phyloP scores from a whole-genome alignment of 2,113 vertebrate genomes.

The Chunga burmeisteri region DNA sequence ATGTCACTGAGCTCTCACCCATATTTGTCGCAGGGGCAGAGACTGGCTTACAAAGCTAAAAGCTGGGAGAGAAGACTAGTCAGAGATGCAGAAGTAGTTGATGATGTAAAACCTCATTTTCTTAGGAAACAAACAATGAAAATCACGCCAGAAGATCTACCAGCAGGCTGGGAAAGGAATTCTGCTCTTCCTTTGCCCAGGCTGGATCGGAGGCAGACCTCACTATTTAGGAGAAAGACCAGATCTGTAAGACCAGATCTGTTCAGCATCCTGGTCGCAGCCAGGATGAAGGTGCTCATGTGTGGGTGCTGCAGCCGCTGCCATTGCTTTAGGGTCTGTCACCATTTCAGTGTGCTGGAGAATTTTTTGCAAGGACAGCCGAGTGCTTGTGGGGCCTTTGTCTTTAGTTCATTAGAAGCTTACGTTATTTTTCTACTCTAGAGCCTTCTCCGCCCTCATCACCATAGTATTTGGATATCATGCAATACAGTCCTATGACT shows the following conservation, averaged over 20 bases:
- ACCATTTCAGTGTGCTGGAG: background rate
- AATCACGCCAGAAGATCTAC: background rate
- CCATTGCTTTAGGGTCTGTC: background rate
- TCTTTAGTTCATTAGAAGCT: background rate
- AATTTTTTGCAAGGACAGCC: background rate
- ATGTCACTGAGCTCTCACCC: background rate
- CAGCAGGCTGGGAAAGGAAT: background rate
- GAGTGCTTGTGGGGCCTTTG: background rate
- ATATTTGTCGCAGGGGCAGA: background rate
- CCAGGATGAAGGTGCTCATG: background rate
- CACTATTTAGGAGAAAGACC: background rate
- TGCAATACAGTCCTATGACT: background rate
- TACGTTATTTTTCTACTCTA: fast-evolving
- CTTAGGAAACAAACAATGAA: background rate
- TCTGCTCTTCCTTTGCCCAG: background rate
- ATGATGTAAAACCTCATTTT: background rate
- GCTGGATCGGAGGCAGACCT: background rate
- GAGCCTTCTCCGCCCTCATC: background rate
- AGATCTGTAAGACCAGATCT: background rate
- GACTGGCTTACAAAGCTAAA: background rate
- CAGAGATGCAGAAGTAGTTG: background rate
- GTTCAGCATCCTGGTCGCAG: background rate
- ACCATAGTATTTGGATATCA: fast-evolving
- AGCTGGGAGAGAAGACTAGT: background rate
- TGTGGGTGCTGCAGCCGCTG: background rate